Conservation (phyloP, 2,888 invertebrate species). For the Drosophila pseudotakahashii region DNA sequence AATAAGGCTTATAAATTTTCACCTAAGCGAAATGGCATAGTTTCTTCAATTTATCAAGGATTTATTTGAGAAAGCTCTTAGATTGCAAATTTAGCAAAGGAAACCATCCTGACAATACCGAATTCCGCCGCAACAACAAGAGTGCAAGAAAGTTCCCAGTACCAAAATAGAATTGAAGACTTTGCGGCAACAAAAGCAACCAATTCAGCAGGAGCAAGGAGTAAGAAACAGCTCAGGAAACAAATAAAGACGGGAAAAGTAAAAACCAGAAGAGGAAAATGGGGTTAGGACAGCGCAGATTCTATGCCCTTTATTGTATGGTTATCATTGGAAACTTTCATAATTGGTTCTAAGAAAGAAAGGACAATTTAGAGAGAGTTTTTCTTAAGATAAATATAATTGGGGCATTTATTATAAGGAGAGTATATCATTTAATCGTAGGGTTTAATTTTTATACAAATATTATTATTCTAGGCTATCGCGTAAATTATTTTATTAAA, state of each 20-base stretch:
- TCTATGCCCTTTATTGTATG: constrained; percentile 5
- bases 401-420: neutral
- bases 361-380: neutral
- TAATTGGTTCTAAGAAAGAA: neutral
- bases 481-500: too few relatives aligned
- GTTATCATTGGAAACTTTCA: neutral
- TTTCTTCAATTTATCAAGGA: constrained; percentile 13
- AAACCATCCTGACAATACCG: constrained; percentile 15
- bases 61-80: constrained; percentile 13
- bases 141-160: constrained; percentile 20
- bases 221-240: constrained; percentile 38
- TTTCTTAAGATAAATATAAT: too few relatives aligned
- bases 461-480: too few relatives aligned
- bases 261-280: constrained; percentile 2
- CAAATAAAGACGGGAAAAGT: constrained; percentile 57
- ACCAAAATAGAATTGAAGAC: constrained; percentile 57
- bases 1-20: neutral
- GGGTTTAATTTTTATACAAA: too few relatives aligned
- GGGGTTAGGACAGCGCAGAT: neutral
- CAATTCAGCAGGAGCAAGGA: constrained; percentile 4
- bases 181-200: constrained; percentile 28
- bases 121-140: constrained; percentile 18
- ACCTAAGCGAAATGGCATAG: neutral
- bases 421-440: neutral
- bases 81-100: constrained; percentile 18